These are phyloP conservation scores for Elaphurus davidianus DNA, from an alignment of 2,113 vertebrate species.

Conservation along the genomic window DNA sequence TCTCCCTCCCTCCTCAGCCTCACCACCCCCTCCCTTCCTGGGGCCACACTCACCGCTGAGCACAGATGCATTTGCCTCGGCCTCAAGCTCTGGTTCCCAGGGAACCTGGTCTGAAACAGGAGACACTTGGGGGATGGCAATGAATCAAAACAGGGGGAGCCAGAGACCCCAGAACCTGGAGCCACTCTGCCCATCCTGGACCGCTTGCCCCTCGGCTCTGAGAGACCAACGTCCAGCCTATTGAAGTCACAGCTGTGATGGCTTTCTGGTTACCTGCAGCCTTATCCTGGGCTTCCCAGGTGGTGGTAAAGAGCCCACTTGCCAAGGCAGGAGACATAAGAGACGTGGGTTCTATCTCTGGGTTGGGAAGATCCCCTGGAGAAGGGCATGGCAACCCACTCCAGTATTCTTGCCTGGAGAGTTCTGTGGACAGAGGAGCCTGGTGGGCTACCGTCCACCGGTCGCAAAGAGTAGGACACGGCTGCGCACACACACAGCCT, in stretches of 20 bases:
- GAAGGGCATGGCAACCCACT: neutral
- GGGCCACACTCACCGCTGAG: neutral
- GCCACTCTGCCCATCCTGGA: accelerated
- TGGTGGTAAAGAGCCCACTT: neutral
- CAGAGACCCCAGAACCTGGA: neutral
- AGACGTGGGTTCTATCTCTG: neutral
- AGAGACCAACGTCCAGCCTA: accelerated
- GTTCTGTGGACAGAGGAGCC: neutral
- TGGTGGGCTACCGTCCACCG: accelerated
- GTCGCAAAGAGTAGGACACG: neutral
- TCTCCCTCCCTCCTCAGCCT: neutral
- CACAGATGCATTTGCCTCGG: neutral
- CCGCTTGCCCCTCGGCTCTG: accelerated
- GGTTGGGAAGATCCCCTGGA: neutral
- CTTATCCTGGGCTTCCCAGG: neutral
- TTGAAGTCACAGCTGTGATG: neutral
- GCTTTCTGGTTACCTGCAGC: neutral
- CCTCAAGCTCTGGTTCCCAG: neutral
- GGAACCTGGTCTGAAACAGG: neutral
- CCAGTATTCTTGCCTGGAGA: neutral
- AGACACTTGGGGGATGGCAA: neutral
- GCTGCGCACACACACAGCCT: neutral
- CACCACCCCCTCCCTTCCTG: neutral
- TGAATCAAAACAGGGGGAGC: accelerated
- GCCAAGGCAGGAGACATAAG: neutral